Percentiles rank a stretch among this genome's conserved stretches.
Conservation (phyloP, 2,113 vertebrate genomes). For the Shinisaurus crocodilurus region DNA sequence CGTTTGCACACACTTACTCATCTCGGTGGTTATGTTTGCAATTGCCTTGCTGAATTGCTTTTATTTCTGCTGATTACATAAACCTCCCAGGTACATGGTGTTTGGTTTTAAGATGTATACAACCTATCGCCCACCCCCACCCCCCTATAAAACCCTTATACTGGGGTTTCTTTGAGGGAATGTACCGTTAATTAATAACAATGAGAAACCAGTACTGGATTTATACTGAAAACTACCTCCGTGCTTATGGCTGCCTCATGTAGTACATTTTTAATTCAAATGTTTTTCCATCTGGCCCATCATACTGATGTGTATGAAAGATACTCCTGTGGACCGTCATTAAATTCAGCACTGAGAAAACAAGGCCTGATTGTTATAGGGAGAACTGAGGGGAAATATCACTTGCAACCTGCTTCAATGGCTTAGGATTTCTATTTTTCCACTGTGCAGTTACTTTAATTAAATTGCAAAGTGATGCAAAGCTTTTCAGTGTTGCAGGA, state of each 20-base stretch:
- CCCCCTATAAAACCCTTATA: not conserved
- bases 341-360: slow-evolving; percentile 55
- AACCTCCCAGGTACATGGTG: slow-evolving; percentile 9
- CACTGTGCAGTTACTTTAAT: slow-evolving; percentile 36
- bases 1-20: not conserved
- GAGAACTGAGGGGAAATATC: slow-evolving; percentile 33
- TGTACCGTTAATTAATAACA: slow-evolving; percentile 9
- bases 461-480: slow-evolving; percentile 37
- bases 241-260: not conserved
- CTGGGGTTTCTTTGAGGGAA: slow-evolving; percentile 13
- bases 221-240: slow-evolving; percentile 32
- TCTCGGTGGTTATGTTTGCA: slow-evolving; percentile 12
- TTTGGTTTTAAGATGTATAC: slow-evolving; percentile 9
- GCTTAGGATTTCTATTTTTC: slow-evolving; percentile 42
- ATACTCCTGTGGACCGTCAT: slow-evolving; percentile 26
- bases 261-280: slow-evolving; percentile 53
- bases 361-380: slow-evolving; percentile 18
- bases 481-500: slow-evolving; percentile 17
- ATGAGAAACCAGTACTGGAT: slow-evolving; percentile 18
- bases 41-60: not conserved
- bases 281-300: slow-evolving; percentile 38
- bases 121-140: not conserved
- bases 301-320: not conserved
- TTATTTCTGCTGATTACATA: slow-evolving; percentile 48
- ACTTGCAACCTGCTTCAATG: slow-evolving; percentile 13